Conservation (phyloP, 2,797 vertebrate genomes). For the Labroides dimidiatus region DNA sequence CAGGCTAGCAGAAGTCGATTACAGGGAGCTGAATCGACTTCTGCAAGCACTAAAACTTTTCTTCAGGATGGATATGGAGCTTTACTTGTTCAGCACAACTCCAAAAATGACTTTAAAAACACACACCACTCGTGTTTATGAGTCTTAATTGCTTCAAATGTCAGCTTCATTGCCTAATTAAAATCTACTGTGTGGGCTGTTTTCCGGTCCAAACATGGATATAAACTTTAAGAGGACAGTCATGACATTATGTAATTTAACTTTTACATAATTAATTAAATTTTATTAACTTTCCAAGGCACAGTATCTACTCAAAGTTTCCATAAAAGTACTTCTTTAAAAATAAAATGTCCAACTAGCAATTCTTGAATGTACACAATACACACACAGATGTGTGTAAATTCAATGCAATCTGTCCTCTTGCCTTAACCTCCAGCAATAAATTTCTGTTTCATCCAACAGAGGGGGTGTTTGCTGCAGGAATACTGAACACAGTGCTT, state of each 20-base stretch:
- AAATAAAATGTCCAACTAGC: neutral
- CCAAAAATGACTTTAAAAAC: neutral
- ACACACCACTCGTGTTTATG: neutral
- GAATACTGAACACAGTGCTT: slow-evolving; percentile 20
- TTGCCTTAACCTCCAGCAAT: slow-evolving; percentile 7
- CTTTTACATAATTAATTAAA: neutral
- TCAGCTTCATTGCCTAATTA: neutral
- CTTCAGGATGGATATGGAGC: neutral
- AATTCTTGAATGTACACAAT: neutral
- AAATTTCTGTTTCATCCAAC: slow-evolving; percentile 55
- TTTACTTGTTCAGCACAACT: neutral
- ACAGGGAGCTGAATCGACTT: neutral
- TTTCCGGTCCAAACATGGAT: too few species aligned
- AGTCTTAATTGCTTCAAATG: neutral
- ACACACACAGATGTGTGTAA: neutral
- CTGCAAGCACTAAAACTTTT: neutral
- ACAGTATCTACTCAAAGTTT: neutral
- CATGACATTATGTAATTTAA: too few species aligned
- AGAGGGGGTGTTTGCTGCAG: slow-evolving; percentile 64
- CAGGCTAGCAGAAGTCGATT: too few species aligned
- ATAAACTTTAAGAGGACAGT: too few species aligned
- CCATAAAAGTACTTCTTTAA: neutral
- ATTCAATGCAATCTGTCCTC: neutral
- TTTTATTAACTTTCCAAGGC: neutral
- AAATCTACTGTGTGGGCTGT: too few species aligned